Evolutionary conservation across 2,113 vertebrate species (phyloP), one percentile per base, ranked within the genome.

Genomic region (Apteryx mantelli): DNA sequence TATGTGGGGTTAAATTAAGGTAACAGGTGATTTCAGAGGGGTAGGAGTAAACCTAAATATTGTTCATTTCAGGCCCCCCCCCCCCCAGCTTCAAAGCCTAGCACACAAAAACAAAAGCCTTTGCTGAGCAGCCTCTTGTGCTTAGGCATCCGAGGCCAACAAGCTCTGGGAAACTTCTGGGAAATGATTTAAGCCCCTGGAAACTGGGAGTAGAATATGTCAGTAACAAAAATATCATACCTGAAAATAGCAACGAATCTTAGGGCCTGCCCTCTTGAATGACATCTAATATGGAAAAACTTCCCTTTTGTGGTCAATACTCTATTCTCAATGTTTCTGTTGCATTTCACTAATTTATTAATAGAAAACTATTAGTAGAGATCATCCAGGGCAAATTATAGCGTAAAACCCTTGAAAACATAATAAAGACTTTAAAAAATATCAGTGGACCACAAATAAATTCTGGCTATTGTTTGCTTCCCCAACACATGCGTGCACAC

Each of bases 251-350:
- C 66, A 83, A 42, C 58, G 28, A 24, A 30, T 56, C 55, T 56
- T 56, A 30, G 55, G 28, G 55, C 26, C 26, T 56, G 26, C 55
- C 55, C 28, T 56, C 26, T 30, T 56, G 26, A 56, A 56, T 56
- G 28, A 5, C 24, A 7, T 7, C 26, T 52, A 75, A 25, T 32
- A 25, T 0, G 0, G 20, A 7, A 55, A 5, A 15, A 0, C 22
- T 69, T 44, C 19, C 5, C 13, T 82, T 32, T 68, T 75, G 61
- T 79, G 12, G 6, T 46, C 15, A 50, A 14, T 24, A 9, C n/a
- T 56, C 38, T 74, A 24, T 52, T 11, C 24, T 75, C 20, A 63
- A 1, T 48, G 9, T 53, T 53, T 26, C 24, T 38, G 12, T 11
- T 36, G 17, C 11, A 7, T 48, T 64, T 73, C 42, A 65, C 22